Evolutionary conservation across 2,113 vertebrate species (phyloP).

Genomic region (Gobio gobio): DNA sequence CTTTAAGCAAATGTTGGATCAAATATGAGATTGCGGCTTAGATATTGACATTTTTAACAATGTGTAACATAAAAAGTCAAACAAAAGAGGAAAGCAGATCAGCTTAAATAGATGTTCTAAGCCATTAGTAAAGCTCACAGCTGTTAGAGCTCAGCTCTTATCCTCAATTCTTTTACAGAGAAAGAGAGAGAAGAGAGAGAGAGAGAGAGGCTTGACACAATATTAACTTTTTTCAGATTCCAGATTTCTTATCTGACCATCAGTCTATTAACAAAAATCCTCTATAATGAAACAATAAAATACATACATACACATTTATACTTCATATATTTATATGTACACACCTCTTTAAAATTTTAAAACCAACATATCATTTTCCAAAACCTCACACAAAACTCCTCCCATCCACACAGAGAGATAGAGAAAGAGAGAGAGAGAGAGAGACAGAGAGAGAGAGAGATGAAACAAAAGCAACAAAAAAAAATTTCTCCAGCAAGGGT

Average conservation of each 20-base stretch:
- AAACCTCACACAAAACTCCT: too few relatives aligned
- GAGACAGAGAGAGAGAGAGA: conserved; percentile 2
- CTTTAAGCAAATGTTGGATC: neutral
- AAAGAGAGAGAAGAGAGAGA: neutral
- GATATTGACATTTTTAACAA: neutral
- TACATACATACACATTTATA: too few relatives aligned
- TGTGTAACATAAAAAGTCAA: neutral
- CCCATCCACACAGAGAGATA: too few relatives aligned
- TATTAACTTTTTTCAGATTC: too few relatives aligned
- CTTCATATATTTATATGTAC: too few relatives aligned
- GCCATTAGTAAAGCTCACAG: conserved; percentile 27
- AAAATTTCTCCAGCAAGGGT: neutral
- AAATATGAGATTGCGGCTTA: neutral
- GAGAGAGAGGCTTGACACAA: neutral
- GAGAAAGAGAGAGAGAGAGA: too few relatives aligned
- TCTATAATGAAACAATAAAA: too few relatives aligned
- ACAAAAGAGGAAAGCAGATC: conserved; percentile 1
- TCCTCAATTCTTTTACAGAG: neutral
- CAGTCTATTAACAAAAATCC: too few relatives aligned
- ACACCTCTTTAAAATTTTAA: too few relatives aligned
- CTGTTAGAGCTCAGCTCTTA: neutral
- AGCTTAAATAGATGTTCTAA: conserved; percentile 4
- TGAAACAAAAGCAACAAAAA: neutral
- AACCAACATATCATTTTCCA: too few relatives aligned
- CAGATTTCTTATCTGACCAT: too few relatives aligned